Base-by-base conservation (phyloP, 2,113 vertebrate species). In the Hypomesus transpacificus region DNA sequence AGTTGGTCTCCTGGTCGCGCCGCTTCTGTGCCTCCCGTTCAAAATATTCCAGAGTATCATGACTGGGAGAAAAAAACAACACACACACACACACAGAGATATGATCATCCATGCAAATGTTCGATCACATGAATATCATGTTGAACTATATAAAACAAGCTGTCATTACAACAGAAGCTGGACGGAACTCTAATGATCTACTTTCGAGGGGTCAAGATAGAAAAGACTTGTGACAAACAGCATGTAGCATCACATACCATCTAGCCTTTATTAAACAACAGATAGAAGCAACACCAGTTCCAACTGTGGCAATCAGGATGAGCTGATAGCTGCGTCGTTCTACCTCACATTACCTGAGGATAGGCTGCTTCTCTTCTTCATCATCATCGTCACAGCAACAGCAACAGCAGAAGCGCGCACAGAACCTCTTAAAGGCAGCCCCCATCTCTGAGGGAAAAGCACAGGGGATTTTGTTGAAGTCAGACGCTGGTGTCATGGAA, bases 1-100 rank as follows among this genome's bases (percentile, higher is more conserved):
- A 81, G 75, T 95, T 94, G 13, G 90, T 88, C 78, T 94, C 92
- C 75, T 95, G 93, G 5, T 93, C 92, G 1, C 91, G 85, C 13
- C 91, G 84, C 65, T 91, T 91, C 82, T 94, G 91, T 24, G 92
- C 92, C 51, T 94, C 90, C 1, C 90, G 92, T 34, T 90, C 91
- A 70, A 94, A 93, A 75, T 93, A 94, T 71, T 92, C 88, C 81
- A 95, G 68, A 0, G 92, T 92, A 59, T 94, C 93, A 50, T 87
- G 81, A 74, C 88, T 91, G 65, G 1, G 54, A 14, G 34, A 50
- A 20, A 76, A 50, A 65, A 18, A 75, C 31, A 66, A 62, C 16
- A 70, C 14, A 75, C 46, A 82, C 24, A 81, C 61, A 62, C 7
- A 73, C 3, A 66, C 57, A 62, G 57, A 73, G 3, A 60, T 14